phyloP scores from a whole-genome alignment of 2,888 invertebrate species.

The Cephus pygmeus region DNA sequence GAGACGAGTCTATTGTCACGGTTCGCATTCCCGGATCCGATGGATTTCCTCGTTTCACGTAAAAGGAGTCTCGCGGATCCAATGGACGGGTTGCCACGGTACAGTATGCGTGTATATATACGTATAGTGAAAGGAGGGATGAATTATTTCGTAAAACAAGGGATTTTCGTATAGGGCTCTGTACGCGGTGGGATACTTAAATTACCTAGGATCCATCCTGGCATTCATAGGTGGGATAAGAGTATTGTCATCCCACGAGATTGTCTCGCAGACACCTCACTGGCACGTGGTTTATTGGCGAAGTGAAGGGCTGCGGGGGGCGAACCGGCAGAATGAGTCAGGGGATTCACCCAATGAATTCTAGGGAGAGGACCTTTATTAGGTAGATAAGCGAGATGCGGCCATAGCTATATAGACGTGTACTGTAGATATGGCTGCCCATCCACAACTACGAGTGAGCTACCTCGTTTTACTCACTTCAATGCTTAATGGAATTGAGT shows the following conservation, averaged over 20 bases:
- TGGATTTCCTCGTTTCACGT: no score
- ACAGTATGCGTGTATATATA: no score
- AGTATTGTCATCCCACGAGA: constrained; percentile 54
- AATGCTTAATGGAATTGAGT: constrained; percentile 60
- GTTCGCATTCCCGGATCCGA: no score
- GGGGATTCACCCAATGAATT: no score
- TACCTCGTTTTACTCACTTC: constrained; percentile 59
- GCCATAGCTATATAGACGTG: constrained; percentile 46
- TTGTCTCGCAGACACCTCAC: constrained; percentile 55
- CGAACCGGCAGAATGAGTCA: constrained; percentile 1
- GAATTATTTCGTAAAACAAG: constrained; percentile 19
- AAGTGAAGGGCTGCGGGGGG: background rate
- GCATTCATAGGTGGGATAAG: constrained; percentile 52
- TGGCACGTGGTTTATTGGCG: constrained; percentile 49
- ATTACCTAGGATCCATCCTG: constrained; percentile 50
- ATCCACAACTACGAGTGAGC: constrained; percentile 41
- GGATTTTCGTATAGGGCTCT: constrained; percentile 3
- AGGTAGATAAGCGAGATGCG: constrained; percentile 60
- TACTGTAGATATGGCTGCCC: constrained; percentile 26
- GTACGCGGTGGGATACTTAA: constrained; percentile 39
- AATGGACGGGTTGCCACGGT: no score
- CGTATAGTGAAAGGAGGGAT: no score
- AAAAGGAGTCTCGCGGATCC: no score
- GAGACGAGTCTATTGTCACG: no score
- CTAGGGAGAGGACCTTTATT: constrained; percentile 50